A percentile compares a stretch with the other conserved stretches of the same genome.
These are phyloP conservation scores for Porites lutea DNA, from an alignment of 64 coral and sea anemone genomes.

Conservation along the genomic window DNA sequence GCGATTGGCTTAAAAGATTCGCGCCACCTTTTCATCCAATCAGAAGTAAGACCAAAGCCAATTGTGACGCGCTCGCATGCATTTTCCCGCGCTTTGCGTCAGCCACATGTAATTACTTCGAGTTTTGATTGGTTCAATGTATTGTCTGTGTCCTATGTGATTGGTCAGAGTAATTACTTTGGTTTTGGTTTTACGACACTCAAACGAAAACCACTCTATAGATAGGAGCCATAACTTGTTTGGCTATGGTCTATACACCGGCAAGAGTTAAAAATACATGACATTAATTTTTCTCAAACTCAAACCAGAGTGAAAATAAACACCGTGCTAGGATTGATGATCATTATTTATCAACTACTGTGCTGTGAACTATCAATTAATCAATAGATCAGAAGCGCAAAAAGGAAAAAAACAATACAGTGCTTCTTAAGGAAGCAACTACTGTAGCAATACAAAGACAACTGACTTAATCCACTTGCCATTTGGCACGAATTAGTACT, in stretches of 20 bases:
- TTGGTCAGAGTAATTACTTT: too few species aligned
- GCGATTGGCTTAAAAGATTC: too few species aligned
- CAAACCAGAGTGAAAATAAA: background rate
- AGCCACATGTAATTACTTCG: too few species aligned
- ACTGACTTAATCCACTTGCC: background rate
- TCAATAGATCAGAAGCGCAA: background rate
- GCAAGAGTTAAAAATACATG: background rate
- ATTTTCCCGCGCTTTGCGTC: too few species aligned
- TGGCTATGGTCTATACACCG: background rate
- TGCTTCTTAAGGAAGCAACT: background rate
- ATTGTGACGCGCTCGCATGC: too few species aligned
- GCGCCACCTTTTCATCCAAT: too few species aligned
- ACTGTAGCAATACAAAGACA: background rate
- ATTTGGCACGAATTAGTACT: background rate
- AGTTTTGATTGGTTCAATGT: too few species aligned
- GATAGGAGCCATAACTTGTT: background rate
- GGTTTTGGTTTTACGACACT: too few species aligned
- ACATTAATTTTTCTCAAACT: slow-evolving; percentile 13
- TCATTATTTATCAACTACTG: background rate
- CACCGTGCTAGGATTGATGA: slow-evolving; percentile 22
- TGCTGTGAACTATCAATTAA: slow-evolving; percentile 1
- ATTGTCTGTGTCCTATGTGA: too few species aligned
- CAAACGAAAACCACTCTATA: too few species aligned
- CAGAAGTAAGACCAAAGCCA: too few species aligned
- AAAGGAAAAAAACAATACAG: background rate